Evolutionary conservation across 2,113 vertebrate species (phyloP).

Genomic region (Phrynosoma blainvillii): DNA sequence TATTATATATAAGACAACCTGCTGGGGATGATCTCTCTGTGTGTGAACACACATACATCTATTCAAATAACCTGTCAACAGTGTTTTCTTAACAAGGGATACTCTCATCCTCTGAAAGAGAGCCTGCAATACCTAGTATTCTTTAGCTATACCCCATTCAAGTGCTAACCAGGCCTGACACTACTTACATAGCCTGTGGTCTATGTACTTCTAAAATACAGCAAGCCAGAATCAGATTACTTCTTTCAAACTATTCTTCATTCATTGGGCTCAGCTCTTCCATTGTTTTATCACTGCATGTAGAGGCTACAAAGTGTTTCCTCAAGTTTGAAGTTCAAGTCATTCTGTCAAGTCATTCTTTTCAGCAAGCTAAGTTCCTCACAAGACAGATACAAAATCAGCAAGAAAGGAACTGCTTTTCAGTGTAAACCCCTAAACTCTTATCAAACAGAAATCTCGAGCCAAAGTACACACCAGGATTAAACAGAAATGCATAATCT

Average conservation of each 20-base stretch:
- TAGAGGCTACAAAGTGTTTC: slow-evolving; percentile 12
- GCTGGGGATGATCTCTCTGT: background rate
- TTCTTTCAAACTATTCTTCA: background rate
- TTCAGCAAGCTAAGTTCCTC: slow-evolving; percentile 55
- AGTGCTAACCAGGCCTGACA: no score
- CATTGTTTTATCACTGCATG: background rate
- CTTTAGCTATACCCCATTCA: no score
- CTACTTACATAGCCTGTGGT: background rate
- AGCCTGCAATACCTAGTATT: no score
- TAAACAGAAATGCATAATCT: slow-evolving; percentile 45
- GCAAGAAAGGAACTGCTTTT: slow-evolving; percentile 58
- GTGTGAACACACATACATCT: no score
- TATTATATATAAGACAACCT: background rate
- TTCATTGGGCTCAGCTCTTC: background rate
- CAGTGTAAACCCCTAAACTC: slow-evolving; percentile 33
- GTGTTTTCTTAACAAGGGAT: no score
- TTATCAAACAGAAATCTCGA: slow-evolving; percentile 44
- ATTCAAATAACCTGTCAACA: no score
- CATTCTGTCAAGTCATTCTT: slow-evolving; percentile 38
- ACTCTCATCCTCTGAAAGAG: no score
- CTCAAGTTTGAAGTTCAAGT: background rate
- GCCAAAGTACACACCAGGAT: slow-evolving; percentile 47
- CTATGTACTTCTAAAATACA: background rate
- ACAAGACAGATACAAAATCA: slow-evolving; percentile 62
- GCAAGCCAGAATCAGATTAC: background rate